A percentile compares a stretch with the other conserved stretches of the same genome.
Evolutionary conservation across 2,797 vertebrate species (phyloP).

Genomic region (Gila robusta): DNA sequence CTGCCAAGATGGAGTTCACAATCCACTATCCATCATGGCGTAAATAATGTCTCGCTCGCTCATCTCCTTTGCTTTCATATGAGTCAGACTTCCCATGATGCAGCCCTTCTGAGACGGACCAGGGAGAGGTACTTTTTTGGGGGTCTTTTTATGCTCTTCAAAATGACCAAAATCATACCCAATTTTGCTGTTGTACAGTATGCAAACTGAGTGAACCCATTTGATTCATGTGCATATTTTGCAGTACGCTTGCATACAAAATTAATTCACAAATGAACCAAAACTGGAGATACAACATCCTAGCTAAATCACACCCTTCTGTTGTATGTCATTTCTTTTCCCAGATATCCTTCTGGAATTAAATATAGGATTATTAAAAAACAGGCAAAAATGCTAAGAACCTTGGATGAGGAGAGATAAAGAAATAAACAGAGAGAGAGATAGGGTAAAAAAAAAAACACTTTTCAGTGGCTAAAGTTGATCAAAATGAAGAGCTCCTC

Average conservation of each 20-base stretch:
- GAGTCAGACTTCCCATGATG: slow-evolving; percentile 27
- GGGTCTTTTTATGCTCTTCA: not conserved
- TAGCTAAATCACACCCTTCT: not conserved
- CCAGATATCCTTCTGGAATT: not conserved
- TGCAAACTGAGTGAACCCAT: not conserved
- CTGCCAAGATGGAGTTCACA: not conserved
- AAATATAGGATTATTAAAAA: not conserved
- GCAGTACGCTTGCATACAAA: not conserved
- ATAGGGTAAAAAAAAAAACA: not conserved
- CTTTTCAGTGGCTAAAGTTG: slow-evolving; percentile 5
- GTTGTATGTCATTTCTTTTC: not conserved
- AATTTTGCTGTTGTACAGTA: not conserved
- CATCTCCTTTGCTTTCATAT: not conserved
- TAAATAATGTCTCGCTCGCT: not conserved
- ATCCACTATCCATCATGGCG: not conserved
- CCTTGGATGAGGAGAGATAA: not conserved
- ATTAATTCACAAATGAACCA: not conserved
- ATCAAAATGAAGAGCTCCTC: not conserved
- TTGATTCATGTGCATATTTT: not conserved
- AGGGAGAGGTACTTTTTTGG: not conserved
- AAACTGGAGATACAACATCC: not conserved
- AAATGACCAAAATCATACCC: not conserved
- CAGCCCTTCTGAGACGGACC: not conserved
- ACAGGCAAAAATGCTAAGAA: not conserved
- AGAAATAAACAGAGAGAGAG: not conserved